A percentile compares a stretch with the other conserved stretches of the same genome.
Conservation (phyloP, 2,888 invertebrate species). For the Creontiades dilutus region DNA sequence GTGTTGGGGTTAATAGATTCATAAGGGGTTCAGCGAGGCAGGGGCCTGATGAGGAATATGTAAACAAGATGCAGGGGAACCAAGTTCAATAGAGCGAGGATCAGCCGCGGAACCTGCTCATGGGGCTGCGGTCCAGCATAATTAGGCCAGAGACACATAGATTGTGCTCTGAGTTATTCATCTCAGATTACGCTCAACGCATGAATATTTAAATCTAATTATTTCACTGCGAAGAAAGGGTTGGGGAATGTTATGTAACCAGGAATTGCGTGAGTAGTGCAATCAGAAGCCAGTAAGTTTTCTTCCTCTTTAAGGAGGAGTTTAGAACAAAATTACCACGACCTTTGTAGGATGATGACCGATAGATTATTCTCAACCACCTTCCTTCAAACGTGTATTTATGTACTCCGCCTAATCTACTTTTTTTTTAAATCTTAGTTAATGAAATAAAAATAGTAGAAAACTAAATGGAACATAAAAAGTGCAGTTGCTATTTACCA, state of each 20-base stretch:
- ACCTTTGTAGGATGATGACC: too few relatives aligned
- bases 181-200: conserved; percentile 53
- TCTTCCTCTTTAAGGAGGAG: too few relatives aligned
- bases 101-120: conserved; percentile 45
- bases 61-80: conserved; percentile 57
- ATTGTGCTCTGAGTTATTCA: conserved; percentile 63
- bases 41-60: conserved; percentile 57
- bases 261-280: not conserved
- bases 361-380: too few relatives aligned
- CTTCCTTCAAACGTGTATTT: too few relatives aligned
- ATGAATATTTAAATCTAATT: conserved; percentile 66
- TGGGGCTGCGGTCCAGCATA: conserved; percentile 52
- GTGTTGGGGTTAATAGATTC: conserved; percentile 50
- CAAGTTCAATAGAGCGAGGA: conserved; percentile 57
- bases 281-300: too few relatives aligned
- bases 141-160: conserved; percentile 63
- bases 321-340: too few relatives aligned
- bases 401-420: too few relatives aligned
- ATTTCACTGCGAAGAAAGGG: conserved; percentile 35
- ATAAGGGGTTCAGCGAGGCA: conserved; percentile 54
- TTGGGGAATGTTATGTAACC: not conserved
- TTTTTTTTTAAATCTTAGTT: too few relatives aligned
- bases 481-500: too few relatives aligned
- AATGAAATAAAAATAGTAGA: too few relatives aligned
- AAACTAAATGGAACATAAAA: too few relatives aligned